Evolutionary conservation across 2,888 invertebrate species (phyloP).

Genomic region (Tetranychus truncatus): DNA sequence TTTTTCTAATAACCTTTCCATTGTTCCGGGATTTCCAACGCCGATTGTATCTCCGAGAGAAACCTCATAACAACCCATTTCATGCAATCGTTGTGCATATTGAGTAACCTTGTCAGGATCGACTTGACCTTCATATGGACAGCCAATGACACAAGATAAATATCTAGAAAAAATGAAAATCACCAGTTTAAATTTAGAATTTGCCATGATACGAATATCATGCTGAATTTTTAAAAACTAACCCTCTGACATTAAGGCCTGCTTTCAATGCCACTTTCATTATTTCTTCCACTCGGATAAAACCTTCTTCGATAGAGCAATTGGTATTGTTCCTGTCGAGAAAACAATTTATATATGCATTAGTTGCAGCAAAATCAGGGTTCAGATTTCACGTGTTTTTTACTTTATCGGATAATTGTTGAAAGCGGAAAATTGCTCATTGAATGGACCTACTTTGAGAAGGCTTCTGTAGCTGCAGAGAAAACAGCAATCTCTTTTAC

Average conservation of each 20-base stretch:
- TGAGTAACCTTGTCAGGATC: conserved; percentile 56
- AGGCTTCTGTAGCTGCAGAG: conserved; percentile 60
- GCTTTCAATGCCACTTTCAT: conserved; percentile 49
- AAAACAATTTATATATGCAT: not conserved
- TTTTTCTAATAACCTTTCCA: conserved; percentile 54
- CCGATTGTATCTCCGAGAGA: conserved; percentile 91
- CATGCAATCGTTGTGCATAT: conserved; percentile 49
- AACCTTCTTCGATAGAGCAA: conserved; percentile 65
- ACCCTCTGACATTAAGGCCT: conserved; percentile 59
- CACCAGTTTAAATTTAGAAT: not conserved
- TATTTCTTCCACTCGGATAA: conserved; percentile 53
- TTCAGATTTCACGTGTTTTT: not conserved
- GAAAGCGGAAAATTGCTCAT: not conserved
- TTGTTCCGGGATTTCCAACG: conserved; percentile 66
- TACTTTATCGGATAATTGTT: not conserved
- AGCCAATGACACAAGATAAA: conserved; percentile 73
- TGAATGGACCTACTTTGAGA: conserved; percentile 35
- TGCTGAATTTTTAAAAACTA: conserved; percentile 18
- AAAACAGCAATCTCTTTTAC: conserved; percentile 85
- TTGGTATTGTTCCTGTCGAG: conserved; percentile 62
- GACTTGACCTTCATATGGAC: conserved; percentile 80
- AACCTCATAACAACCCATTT: conserved; percentile 84
- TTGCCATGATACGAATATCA: not conserved
- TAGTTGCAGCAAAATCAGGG: no score
- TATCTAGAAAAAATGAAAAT: conserved; percentile 37